Evolutionary conservation across 2,888 invertebrate genomes (phyloP).

Genomic region (Stegana nigrithorax): DNA sequence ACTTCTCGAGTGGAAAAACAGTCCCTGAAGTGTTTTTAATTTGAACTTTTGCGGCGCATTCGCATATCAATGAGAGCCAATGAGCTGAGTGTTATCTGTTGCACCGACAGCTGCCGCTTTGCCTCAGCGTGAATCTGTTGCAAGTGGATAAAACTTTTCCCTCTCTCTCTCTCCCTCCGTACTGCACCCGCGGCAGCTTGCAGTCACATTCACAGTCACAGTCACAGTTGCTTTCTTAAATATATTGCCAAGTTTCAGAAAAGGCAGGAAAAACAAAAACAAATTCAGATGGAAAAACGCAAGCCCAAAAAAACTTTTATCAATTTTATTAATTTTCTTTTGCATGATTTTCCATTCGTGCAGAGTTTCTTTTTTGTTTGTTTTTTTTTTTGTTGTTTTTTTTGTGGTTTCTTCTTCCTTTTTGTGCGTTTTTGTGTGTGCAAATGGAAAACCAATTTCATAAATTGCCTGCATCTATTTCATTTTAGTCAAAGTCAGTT

Average conservation of each 20-base stretch:
- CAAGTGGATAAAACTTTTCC: background rate
- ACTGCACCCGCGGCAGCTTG: background rate
- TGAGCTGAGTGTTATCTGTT: background rate
- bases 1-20: slow-evolving; percentile 9
- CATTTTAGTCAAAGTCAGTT: background rate
- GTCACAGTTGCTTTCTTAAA: too few species aligned
- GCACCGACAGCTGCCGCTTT: background rate
- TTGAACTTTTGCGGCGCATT: slow-evolving; percentile 43
- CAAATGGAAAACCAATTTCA: slow-evolving; percentile 7
- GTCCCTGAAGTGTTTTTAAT: slow-evolving; percentile 50
- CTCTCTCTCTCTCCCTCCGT: too few species aligned
- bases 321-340: slow-evolving; percentile 12
- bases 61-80: slow-evolving; percentile 11
- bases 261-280: background rate
- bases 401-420: background rate
- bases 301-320: background rate
- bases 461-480: slow-evolving; percentile 13
- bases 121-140: background rate
- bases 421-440: background rate
- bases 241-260: background rate
- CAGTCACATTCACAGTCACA: background rate
- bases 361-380: too few species aligned
- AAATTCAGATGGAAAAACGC: background rate
- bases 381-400: background rate
- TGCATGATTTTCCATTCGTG: too few species aligned